These are phyloP conservation scores for Peromyscus polionotus DNA, from an alignment of 2,113 vertebrate genomes.

Conservation along the genomic window DNA sequence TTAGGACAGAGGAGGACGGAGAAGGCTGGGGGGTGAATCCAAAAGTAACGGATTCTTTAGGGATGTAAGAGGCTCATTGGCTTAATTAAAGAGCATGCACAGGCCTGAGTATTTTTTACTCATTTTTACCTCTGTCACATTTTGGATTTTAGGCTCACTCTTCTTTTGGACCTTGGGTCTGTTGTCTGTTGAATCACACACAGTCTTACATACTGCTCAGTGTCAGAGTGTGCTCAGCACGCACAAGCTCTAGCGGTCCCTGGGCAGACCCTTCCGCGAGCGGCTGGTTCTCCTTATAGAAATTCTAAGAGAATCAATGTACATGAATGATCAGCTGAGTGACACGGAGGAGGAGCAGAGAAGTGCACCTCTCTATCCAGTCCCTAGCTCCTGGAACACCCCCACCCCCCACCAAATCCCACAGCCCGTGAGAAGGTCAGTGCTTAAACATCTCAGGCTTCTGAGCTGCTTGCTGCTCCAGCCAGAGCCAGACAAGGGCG, in stretches of 20 bases:
- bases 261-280: not conserved
- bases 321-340: not conserved
- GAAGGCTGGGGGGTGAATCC: not conserved
- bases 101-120: not conserved
- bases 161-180: not conserved
- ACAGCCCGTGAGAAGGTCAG: not conserved
- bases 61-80: not conserved
- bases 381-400: not conserved
- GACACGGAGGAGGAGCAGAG: not conserved
- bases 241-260: not conserved
- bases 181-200: not conserved
- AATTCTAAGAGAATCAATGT: not conserved
- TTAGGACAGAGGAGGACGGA: not conserved
- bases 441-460: not conserved
- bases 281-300: not conserved
- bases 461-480: not conserved
- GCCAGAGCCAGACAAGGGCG: slow-evolving; percentile 23
- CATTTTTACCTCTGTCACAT: slow-evolving; percentile 10
- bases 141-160: slow-evolving; percentile 31
- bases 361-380: not conserved
- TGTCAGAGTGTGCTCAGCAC: not conserved
- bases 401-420: not conserved
- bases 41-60: not conserved
- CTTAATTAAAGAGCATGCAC: not conserved
- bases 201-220: not conserved